Percentiles rank a stretch among this genome's conserved stretches.
Evolutionary conservation across 2,888 invertebrate genomes (phyloP).

Genomic region (Encarsia formosa): DNA sequence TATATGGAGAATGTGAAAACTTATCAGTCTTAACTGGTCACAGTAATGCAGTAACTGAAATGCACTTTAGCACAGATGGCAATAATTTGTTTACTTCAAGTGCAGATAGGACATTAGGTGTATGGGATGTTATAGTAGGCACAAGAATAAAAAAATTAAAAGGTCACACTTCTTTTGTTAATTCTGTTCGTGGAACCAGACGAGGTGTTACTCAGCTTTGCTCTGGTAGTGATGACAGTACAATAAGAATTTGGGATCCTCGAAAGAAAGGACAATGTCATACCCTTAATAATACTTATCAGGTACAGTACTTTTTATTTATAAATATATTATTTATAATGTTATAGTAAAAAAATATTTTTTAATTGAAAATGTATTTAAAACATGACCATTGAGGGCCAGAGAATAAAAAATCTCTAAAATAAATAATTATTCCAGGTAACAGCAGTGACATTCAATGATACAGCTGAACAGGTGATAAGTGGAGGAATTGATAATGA

Average conservation of each 20-base stretch:
- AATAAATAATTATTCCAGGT: too few relatives aligned
- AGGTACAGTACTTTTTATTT: slow-evolving; percentile 50
- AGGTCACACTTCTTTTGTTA: slow-evolving; percentile 75
- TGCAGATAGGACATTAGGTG: slow-evolving; percentile 89
- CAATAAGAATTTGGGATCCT: slow-evolving; percentile 89
- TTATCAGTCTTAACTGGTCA: slow-evolving; percentile 90
- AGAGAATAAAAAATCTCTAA: too few relatives aligned
- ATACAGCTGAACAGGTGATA: slow-evolving; percentile 91
- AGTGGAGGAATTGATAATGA: slow-evolving; percentile 96
- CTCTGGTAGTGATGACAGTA: slow-evolving; percentile 93
- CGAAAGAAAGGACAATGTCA: slow-evolving; percentile 77
- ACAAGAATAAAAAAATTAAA: slow-evolving; percentile 84
- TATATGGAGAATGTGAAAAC: slow-evolving; percentile 97
- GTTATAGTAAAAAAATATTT: background rate
- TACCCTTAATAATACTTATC: slow-evolving; percentile 69
- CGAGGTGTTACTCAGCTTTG: slow-evolving; percentile 87
- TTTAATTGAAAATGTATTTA: too few relatives aligned
- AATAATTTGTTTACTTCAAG: slow-evolving; percentile 84
- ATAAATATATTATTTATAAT: too few relatives aligned
- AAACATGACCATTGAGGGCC: too few relatives aligned
- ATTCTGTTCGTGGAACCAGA: slow-evolving; percentile 69
- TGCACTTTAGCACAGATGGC: slow-evolving; percentile 83
- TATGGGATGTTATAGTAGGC: slow-evolving; percentile 93
- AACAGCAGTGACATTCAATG: slow-evolving; percentile 88
- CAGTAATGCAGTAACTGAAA: slow-evolving; percentile 90